Evolutionary conservation across 1,140 invertebrate species (phyloP), one percentile per base, ranked within the genome.

Genomic region (Plectus sambesii): DNA sequence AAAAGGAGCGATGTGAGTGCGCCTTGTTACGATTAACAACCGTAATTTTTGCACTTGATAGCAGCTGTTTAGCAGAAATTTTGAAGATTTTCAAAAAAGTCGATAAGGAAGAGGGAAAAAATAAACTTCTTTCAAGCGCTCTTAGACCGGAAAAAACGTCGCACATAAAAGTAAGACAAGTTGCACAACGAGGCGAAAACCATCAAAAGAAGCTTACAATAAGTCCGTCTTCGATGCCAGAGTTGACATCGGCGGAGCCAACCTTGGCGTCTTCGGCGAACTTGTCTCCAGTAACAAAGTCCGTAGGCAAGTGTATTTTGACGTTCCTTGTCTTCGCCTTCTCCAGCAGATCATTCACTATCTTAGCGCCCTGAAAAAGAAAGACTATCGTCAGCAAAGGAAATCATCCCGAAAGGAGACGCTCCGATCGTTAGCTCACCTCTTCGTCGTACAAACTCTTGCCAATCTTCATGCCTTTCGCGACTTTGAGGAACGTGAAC

Each of bases 321-420:
- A 99, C 92, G 69, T 85, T 84, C 54, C 96, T 97, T 39, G 79
- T 79, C 49, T 84, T 79, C 3, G 94, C 94, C 70, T 98, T 98
- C 6, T 83, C 82, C 60, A 97, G 75, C 6, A 99, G 73, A 42
- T 87, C 83, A 9, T 77, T 70, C 0, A 99, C 85, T 60, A 98
- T 97, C 74, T 93, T 89, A 1, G 93, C 80, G 8, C 94, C 94
- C n/a, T n/a, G n/a, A n/a, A n/a, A n/a, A n/a, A n/a, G n/a, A n/a
- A n/a, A n/a, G n/a, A n/a, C n/a, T n/a, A n/a, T n/a, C n/a, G 90
- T 72, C 81, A 97, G 26, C 97, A 72, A 54, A 49, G 35, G 4
- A 17, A 24, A 40, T 55, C n/a, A n/a, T n/a, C n/a, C n/a, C n/a
- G n/a, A n/a, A n/a, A n/a, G n/a, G n/a, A n/a, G n/a, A n/a, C n/a